These are phyloP conservation scores for Enteromius anoplus DNA, from an alignment of 2,797 vertebrate genomes.

Conservation along the genomic window DNA sequence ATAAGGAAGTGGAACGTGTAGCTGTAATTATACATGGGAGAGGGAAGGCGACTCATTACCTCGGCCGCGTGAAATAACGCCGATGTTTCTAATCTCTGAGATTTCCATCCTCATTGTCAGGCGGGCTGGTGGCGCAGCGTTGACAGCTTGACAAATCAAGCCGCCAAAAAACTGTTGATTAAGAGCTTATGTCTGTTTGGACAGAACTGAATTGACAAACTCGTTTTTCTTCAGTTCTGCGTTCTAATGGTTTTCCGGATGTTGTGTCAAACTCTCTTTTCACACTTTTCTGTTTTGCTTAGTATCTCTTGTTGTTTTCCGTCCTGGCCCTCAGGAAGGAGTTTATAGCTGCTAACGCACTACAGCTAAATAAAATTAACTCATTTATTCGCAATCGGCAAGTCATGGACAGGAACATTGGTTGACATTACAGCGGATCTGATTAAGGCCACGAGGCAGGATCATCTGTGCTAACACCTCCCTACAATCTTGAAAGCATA, in stretches of 20 bases:
- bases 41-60: constrained; percentile 47
- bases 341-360: background rate
- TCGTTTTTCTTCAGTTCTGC: constrained; percentile 25
- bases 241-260: background rate
- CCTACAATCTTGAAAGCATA: background rate
- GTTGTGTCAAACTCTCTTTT: background rate
- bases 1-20: constrained; percentile 46
- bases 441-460: constrained; percentile 27
- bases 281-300: background rate
- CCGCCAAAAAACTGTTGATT: background rate
- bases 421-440: constrained; percentile 28
- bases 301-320: constrained; percentile 1
- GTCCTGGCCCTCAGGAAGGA: background rate
- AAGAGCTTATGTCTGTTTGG: constrained; percentile 14
- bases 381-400: constrained; percentile 17
- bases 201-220: constrained; percentile 44
- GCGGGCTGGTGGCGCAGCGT: background rate
- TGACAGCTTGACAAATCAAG: constrained; percentile 11
- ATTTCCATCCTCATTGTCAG: background rate
- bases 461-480: background rate
- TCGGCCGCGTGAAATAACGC: constrained; percentile 27
- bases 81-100: constrained; percentile 39
- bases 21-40: constrained; percentile 48
- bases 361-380: constrained; percentile 27
- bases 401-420: constrained; percentile 11